phyloP scores from a whole-genome alignment of 2,113 vertebrate species.

The Collichthys lucidus region DNA sequence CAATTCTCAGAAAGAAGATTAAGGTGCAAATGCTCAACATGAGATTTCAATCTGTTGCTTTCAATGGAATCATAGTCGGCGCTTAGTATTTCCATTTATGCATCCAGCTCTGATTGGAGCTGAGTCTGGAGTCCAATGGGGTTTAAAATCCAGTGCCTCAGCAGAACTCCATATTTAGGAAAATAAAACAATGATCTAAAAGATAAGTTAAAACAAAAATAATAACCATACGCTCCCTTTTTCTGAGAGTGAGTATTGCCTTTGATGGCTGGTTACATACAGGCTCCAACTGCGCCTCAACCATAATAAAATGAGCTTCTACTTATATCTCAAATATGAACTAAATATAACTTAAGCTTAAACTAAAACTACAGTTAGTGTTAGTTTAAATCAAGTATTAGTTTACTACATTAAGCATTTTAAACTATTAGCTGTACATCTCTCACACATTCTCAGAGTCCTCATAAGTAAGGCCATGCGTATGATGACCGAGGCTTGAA shows the following conservation, averaged over 20 bases:
- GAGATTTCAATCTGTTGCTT: constrained; percentile 62
- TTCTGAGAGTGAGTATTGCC: background rate
- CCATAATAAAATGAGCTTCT: background rate
- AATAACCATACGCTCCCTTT: background rate
- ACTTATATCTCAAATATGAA: no score
- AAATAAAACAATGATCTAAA: background rate
- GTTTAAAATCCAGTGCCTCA: background rate
- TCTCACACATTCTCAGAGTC: background rate
- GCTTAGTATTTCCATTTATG: background rate
- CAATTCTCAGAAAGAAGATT: constrained; percentile 26
- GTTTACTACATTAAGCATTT: background rate
- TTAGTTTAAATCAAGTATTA: background rate
- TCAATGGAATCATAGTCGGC: constrained; percentile 54
- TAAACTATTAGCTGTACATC: background rate
- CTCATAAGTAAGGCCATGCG: background rate
- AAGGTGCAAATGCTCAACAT: constrained; percentile 1
- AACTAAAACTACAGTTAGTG: background rate
- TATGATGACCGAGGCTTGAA: background rate
- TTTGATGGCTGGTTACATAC: background rate
- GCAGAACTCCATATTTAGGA: background rate
- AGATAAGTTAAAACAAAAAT: background rate
- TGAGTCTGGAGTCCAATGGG: background rate
- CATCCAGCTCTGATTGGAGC: background rate
- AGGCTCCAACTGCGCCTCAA: background rate
- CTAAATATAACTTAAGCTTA: background rate